Evolutionary conservation across 1,140 invertebrate species (phyloP).

Genomic region (Papilio dardanus): DNA sequence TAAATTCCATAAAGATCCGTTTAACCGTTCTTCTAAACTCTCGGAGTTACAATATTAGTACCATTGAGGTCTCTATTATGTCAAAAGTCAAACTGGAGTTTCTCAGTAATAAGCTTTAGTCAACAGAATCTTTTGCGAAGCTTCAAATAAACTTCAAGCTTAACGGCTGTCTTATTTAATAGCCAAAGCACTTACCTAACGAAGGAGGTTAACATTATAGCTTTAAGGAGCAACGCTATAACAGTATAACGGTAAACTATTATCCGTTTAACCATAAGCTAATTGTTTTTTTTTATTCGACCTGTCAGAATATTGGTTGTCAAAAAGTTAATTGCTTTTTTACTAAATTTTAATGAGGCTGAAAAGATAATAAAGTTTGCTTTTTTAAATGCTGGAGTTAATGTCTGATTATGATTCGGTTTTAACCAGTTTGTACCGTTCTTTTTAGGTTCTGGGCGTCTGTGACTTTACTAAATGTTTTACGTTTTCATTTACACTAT

Average conservation of each 20-base stretch:
- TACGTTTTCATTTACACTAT: not conserved
- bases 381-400: not conserved
- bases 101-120: no score
- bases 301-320: not conserved
- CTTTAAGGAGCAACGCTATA: conserved; percentile 30
- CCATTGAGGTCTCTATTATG: no score
- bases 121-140: not conserved
- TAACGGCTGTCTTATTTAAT: conserved; percentile 32
- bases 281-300: not conserved
- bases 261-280: conserved; percentile 7
- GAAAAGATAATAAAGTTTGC: not conserved
- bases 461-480: not conserved
- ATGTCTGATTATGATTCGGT: not conserved
- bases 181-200: conserved; percentile 32
- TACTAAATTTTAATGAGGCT: not conserved
- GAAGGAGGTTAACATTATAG: conserved; percentile 34
- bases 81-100: no score
- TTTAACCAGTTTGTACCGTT: not conserved
- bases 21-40: no score
- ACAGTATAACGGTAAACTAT: conserved; percentile 34
- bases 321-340: not conserved
- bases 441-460: not conserved
- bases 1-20: no score
- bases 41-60: no score
- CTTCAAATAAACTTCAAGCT: not conserved